Percentiles rank a stretch among this genome's conserved stretches.
Evolutionary conservation across 2,113 vertebrate species (phyloP).

Genomic region (Microtus ochrogaster): DNA sequence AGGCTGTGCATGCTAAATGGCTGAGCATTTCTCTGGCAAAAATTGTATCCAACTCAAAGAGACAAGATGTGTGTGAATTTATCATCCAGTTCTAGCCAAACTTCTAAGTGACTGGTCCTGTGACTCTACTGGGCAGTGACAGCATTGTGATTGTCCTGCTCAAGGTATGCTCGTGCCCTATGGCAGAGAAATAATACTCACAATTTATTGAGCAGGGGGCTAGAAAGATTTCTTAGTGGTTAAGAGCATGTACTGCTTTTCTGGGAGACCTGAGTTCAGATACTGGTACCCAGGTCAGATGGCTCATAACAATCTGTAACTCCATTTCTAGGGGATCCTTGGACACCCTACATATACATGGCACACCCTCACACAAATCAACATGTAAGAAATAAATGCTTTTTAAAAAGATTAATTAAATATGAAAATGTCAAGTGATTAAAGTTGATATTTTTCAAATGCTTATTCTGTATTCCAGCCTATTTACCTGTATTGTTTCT

Average conservation of each 20-base stretch:
- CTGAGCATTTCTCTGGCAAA: background rate
- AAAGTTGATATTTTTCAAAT: background rate
- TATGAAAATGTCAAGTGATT: background rate
- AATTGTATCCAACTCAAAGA: slow-evolving; percentile 2
- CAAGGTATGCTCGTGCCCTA: background rate
- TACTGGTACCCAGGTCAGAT: too few species aligned
- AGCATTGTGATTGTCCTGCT: background rate
- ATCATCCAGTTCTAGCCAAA: background rate
- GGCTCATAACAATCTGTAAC: background rate
- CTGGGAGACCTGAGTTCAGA: background rate
- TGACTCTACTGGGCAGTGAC: background rate
- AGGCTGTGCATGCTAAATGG: background rate
- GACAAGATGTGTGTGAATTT: background rate
- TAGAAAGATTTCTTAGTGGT: too few species aligned
- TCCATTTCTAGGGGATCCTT: background rate
- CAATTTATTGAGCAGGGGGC: background rate
- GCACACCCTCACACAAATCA: background rate
- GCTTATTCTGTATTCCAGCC: background rate
- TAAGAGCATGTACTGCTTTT: background rate
- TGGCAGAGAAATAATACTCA: background rate
- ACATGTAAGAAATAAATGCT: background rate
- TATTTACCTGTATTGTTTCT: background rate
- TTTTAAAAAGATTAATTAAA: background rate
- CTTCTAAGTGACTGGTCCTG: background rate
- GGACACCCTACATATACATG: too few species aligned